Evolutionary conservation across 2,888 invertebrate genomes (phyloP).

Genomic region (Stenurella melanura): DNA sequence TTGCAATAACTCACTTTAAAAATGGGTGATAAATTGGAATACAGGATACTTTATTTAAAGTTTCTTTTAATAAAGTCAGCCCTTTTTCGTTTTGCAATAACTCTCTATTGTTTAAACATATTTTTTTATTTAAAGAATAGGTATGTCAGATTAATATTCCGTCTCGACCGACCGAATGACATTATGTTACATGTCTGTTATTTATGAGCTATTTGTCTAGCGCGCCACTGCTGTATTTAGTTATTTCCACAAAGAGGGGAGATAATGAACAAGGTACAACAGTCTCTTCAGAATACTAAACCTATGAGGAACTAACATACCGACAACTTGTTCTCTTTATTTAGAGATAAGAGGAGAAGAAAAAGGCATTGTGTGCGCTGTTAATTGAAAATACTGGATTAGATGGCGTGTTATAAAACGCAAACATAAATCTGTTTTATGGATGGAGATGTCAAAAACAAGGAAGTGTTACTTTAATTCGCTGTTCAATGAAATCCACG

Average conservation of each 20-base stretch:
- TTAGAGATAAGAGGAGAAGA: neutral
- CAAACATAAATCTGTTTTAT: slow-evolving; percentile 25
- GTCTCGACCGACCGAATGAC: too few relatives aligned
- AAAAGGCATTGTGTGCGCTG: neutral
- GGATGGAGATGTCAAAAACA: slow-evolving; percentile 30
- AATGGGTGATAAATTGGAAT: too few relatives aligned
- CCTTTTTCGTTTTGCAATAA: too few relatives aligned
- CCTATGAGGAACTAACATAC: neutral
- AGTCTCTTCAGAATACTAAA: neutral
- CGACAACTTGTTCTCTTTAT: neutral
- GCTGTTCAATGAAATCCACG: slow-evolving; percentile 1
- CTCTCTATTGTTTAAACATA: too few relatives aligned
- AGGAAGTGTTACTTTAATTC: slow-evolving; percentile 16
- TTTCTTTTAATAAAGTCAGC: too few relatives aligned
- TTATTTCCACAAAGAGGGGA: neutral
- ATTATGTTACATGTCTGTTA: neutral
- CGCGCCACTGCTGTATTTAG: neutral
- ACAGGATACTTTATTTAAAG: too few relatives aligned
- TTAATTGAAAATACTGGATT: slow-evolving; percentile 12
- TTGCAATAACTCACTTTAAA: too few relatives aligned
- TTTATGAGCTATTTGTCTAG: neutral
- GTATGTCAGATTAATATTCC: too few relatives aligned
- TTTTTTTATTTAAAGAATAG: too few relatives aligned
- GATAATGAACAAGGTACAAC: neutral
- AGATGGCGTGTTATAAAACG: slow-evolving; percentile 27